These are phyloP conservation scores for Paratilapia polleni DNA, from an alignment of 2,113 vertebrate genomes.

Conservation along the genomic window DNA sequence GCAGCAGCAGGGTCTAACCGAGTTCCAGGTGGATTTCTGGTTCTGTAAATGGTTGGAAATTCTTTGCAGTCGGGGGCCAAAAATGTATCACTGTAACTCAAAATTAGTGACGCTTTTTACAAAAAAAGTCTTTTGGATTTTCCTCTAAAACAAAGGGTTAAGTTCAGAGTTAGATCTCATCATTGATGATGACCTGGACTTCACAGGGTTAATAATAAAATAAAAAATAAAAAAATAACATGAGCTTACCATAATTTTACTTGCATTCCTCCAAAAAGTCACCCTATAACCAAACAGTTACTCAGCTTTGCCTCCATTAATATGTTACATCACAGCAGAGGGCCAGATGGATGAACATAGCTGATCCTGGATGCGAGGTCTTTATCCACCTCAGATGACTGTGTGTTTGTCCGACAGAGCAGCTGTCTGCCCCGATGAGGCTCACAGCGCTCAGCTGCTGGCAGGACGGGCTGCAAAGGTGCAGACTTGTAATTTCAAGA, in stretches of 20 bases:
- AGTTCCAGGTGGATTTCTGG: background rate
- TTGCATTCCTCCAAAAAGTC: background rate
- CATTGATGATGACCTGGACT: background rate
- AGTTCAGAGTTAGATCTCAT: background rate
- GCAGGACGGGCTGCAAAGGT: background rate
- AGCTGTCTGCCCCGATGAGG: conserved; percentile 33
- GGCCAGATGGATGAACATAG: conserved; percentile 38
- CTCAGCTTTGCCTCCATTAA: conserved; percentile 10
- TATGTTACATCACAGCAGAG: conserved; percentile 39
- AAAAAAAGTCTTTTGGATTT: background rate
- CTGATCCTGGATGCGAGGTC: conserved; percentile 34
- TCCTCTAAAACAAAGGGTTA: background rate
- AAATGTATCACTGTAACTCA: background rate
- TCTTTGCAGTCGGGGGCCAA: background rate
- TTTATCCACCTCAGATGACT: conserved; percentile 41
- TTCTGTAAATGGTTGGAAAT: background rate
- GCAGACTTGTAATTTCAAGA: conserved; percentile 12
- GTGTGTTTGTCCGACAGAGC: conserved; percentile 13
- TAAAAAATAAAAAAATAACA: background rate
- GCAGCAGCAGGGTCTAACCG: background rate
- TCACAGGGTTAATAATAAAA: background rate
- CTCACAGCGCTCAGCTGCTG: background rate
- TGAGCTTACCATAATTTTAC: background rate
- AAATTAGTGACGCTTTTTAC: background rate
- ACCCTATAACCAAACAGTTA: background rate